Conservation (phyloP, 2,113 vertebrate genomes). For the Leucosticte australis region DNA sequence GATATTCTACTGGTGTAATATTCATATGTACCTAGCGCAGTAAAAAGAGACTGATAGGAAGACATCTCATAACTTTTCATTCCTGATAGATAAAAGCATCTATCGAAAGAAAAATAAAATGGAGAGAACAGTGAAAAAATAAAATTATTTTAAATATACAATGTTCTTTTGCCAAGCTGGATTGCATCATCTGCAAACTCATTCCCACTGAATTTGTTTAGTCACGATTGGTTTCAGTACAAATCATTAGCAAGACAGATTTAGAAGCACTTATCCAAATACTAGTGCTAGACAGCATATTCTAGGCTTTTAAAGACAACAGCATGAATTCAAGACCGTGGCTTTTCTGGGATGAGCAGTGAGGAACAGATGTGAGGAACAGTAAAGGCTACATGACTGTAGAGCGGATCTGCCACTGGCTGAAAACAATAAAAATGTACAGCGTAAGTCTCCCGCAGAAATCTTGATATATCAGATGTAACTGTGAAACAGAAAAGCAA, state of each 20-base stretch:
- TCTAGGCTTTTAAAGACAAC: background rate
- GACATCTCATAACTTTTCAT: background rate
- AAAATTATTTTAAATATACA: background rate
- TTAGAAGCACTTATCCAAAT: background rate
- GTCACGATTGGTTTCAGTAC: background rate
- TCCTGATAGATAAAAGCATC: background rate
- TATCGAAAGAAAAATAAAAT: background rate
- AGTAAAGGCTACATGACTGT: background rate
- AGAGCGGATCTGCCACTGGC: background rate
- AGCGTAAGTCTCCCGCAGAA: fast-evolving
- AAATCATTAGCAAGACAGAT: background rate
- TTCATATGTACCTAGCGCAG: background rate
- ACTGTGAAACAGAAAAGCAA: background rate
- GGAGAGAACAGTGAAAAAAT: background rate
- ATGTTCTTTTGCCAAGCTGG: background rate
- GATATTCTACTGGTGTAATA: background rate
- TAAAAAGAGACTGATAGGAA: background rate
- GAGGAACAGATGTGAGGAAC: background rate
- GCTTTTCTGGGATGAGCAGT: background rate
- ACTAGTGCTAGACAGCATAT: background rate
- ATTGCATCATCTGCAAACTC: background rate
- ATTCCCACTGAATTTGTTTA: background rate
- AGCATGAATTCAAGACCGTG: background rate
- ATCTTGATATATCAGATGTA: background rate
- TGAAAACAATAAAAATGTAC: background rate